Conservation (phyloP, 1,140 invertebrate genomes). For the Druon quercuslanigerum region DNA sequence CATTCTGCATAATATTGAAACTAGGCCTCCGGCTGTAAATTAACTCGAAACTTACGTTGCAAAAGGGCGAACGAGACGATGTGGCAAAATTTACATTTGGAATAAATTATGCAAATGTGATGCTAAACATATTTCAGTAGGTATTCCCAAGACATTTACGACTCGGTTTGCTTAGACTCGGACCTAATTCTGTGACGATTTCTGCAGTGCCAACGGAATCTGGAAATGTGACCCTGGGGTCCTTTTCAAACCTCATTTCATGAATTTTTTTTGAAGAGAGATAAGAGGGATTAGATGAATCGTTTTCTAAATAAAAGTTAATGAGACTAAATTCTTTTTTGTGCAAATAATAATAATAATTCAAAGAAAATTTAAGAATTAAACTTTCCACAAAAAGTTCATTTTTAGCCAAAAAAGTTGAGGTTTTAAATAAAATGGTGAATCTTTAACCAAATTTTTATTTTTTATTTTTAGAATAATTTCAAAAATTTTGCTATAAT, state of each 20-base stretch:
- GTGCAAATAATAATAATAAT: no score
- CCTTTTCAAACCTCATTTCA: slow-evolving; percentile 1
- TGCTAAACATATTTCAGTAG: slow-evolving; percentile 1
- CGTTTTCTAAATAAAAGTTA: no score
- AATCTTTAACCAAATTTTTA: no score
- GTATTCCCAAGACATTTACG: slow-evolving; percentile 11
- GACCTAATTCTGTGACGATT: neutral
- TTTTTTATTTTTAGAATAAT: no score
- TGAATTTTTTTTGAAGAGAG: neutral
- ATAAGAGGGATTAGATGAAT: no score
- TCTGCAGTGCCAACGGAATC: neutral
- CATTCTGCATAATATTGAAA: neutral
- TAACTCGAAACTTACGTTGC: neutral
- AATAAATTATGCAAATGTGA: slow-evolving; percentile 17
- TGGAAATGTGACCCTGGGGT: neutral
- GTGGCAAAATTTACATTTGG: neutral
- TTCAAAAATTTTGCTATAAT: no score
- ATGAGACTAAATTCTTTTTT: no score
- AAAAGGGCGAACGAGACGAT: neutral
- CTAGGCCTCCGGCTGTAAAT: neutral
- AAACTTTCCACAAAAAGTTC: no score
- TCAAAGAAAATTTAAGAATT: no score
- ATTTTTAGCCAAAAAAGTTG: no score
- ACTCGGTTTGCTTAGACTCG: slow-evolving; percentile 15
- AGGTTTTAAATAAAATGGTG: no score